These are phyloP conservation scores for Pogonocichla stellata DNA, from an alignment of 2,113 vertebrate genomes.

Conservation along the genomic window DNA sequence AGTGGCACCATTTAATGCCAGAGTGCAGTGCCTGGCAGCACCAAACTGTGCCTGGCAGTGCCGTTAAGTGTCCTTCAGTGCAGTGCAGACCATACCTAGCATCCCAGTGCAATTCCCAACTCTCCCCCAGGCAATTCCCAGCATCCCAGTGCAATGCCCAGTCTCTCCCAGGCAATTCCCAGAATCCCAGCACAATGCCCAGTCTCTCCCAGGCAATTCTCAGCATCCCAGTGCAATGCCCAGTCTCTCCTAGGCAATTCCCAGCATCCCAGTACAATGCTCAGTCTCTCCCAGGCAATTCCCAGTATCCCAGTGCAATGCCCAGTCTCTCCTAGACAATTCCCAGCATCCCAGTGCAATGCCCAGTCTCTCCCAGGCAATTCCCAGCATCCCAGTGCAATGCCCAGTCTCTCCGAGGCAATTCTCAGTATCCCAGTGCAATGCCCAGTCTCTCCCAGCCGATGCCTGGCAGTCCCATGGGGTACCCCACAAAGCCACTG, in stretches of 20 bases:
- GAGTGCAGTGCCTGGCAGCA: accelerated
- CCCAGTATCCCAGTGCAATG: not conserved
- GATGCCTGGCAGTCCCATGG: accelerated
- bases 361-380: accelerated
- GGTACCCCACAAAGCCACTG: not conserved
- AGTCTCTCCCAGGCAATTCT: accelerated
- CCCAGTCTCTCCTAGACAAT: not conserved
- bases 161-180: accelerated
- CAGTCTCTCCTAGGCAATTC: not conserved
- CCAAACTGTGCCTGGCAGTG: accelerated
- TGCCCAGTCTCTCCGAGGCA: accelerated
- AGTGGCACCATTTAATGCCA: accelerated
- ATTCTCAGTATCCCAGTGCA: not conserved
- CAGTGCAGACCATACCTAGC: not conserved
- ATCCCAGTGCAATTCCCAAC: not conserved
- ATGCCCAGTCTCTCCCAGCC: not conserved
- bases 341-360: not conserved
- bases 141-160: not conserved
- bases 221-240: not conserved
- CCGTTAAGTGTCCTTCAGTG: accelerated
- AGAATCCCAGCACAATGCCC: not conserved
- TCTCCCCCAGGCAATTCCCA: not conserved
- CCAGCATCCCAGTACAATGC: not conserved
- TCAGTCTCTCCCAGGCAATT: not conserved
- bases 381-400: no score